Base-by-base conservation (phyloP, 2,888 invertebrate species). In the Micoletzkya japonica region DNA sequence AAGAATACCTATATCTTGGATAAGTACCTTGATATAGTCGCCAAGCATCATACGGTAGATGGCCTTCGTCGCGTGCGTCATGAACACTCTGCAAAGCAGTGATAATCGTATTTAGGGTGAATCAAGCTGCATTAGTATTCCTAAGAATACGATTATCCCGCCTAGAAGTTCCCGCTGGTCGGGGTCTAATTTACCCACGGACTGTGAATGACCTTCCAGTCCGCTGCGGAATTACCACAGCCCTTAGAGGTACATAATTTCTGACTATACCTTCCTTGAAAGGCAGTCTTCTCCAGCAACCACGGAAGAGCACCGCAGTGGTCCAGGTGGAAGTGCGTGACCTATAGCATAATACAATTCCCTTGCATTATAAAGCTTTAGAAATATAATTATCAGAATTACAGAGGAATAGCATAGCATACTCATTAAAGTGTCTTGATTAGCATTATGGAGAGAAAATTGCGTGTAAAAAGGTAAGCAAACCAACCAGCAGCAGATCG, bases 31-130 rank as follows among this genome's bases (percentile, higher is more conserved):
- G 73, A 98, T 96, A 86, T 95, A 98, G 90, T 99, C 98, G 0
- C 97, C 96, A 1, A 98, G 89, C 39, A 98, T 90, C 96, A 97
- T 97, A 77, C 96, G 89, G 87, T 97, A 99, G 84, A 99, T 98
- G 34, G 97, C 97, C 89, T 99, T 98, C 0, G 98, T 96, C 0
- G 98, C 97, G 86, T 99, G 98, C 0, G 98, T 98, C 98, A 98
- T 98, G 86, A 96, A 97, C 86, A 96, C 96, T 54, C 95, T 90
- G 0, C n/a, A n/a, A n/a, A n/a, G n/a, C n/a, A n/a, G n/a, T n/a
- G 24, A 20, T 24, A 17, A 6, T n/a, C 24, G 52, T 20, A 52
- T 52, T 14, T n/a, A 7, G n/a, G 24, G 20, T 6, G n/a, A 52
- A 52, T 52, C 24, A 39, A 17, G 7, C 7, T 17, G n/a, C 24